Evolutionary conservation across 2,113 vertebrate genomes (phyloP).

Genomic region (Rhea pennata): DNA sequence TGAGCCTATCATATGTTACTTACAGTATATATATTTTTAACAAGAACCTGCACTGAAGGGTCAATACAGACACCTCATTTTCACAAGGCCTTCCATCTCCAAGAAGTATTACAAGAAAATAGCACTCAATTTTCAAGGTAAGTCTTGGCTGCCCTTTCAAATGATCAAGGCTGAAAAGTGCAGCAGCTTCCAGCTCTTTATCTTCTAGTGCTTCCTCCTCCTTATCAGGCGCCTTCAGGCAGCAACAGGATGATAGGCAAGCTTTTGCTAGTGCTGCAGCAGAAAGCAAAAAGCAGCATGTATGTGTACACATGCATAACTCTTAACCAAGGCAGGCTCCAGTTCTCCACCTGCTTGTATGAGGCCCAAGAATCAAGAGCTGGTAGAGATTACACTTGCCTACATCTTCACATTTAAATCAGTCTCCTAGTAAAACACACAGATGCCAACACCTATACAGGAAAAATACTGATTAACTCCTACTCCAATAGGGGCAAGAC

Average conservation of each 20-base stretch:
- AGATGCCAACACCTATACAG: background rate
- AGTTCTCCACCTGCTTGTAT: background rate
- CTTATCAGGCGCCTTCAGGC: conserved; percentile 49
- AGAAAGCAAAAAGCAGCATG: background rate
- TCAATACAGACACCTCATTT: background rate
- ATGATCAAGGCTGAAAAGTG: conserved; percentile 4
- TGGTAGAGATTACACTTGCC: background rate
- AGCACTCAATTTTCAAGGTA: background rate
- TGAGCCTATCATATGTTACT: too few species aligned
- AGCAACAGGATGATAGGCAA: background rate
- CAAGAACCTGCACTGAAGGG: background rate
- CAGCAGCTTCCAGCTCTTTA: conserved; percentile 26
- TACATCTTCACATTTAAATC: background rate
- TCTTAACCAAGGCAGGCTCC: background rate
- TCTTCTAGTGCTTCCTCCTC: conserved; percentile 17
- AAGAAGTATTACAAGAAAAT: background rate
- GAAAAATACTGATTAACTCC: background rate
- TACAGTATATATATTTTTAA: background rate
- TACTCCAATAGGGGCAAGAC: background rate
- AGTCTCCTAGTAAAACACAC: background rate
- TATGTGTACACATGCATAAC: background rate
- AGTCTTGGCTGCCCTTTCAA: background rate
- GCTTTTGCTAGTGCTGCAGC: background rate
- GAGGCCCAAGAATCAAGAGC: background rate
- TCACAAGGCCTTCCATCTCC: background rate